Conservation (phyloP, 1,140 invertebrate genomes). For the Orchesella cincta region DNA sequence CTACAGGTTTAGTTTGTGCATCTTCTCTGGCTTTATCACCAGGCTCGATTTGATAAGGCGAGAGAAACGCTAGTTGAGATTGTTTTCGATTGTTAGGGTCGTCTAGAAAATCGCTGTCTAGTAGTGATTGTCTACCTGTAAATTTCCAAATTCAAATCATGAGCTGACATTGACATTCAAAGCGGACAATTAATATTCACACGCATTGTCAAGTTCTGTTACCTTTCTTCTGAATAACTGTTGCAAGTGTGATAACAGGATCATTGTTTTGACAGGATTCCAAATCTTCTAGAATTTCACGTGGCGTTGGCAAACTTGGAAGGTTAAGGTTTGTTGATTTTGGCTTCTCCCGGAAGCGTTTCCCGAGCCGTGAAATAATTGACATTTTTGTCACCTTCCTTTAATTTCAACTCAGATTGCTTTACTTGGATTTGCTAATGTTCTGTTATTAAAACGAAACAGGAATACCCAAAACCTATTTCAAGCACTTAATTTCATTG, state of each 20-base stretch:
- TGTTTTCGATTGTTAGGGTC: background rate
- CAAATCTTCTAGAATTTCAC: slow-evolving; percentile 46
- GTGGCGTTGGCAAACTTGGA: slow-evolving; percentile 15
- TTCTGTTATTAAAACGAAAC: too few species aligned
- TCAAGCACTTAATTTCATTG: too few species aligned
- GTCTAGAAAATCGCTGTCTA: background rate
- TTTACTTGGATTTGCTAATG: too few species aligned
- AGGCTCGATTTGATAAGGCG: background rate
- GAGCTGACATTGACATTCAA: background rate
- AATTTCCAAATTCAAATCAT: background rate
- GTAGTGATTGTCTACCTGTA: background rate
- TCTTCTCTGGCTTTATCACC: background rate
- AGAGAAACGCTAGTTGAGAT: background rate
- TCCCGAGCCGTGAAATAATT: background rate
- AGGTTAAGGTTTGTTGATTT: slow-evolving; percentile 2
- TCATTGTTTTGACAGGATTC: slow-evolving; percentile 38
- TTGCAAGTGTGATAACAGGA: slow-evolving; percentile 27
- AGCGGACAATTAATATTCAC: too few species aligned
- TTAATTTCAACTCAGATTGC: background rate
- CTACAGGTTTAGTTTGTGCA: background rate
- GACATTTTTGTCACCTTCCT: background rate
- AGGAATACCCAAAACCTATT: too few species aligned
- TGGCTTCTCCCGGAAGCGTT: slow-evolving; percentile 2
- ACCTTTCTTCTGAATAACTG: slow-evolving; percentile 21
- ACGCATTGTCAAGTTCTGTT: too few species aligned